phyloP scores from a whole-genome alignment of 2,113 vertebrate genomes.

The Periophthalmodon schlosseri region DNA sequence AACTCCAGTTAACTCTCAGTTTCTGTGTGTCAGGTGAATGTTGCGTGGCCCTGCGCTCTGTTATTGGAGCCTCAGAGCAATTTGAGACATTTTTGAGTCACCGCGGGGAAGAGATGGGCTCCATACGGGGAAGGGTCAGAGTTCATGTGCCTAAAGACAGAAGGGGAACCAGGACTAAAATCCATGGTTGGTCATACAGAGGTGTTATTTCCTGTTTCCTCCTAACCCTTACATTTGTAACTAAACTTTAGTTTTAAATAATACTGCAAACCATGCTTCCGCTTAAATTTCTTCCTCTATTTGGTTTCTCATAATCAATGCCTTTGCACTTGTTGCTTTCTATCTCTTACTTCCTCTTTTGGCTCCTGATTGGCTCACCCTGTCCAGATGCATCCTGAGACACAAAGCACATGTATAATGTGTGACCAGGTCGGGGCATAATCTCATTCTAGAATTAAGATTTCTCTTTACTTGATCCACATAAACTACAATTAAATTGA shows the following conservation, averaged over 20 bases:
- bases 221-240: slow-evolving; percentile 64
- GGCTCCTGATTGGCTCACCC: slow-evolving; percentile 53
- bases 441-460: slow-evolving; percentile 1
- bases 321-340: slow-evolving; percentile 63
- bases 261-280: slow-evolving; percentile 42
- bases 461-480: neutral
- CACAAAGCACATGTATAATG: slow-evolving; percentile 43
- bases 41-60: slow-evolving; percentile 72
- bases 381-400: slow-evolving; percentile 77
- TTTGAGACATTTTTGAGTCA: slow-evolving; percentile 87
- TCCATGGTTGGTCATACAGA: slow-evolving; percentile 76
- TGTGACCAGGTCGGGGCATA: slow-evolving; percentile 58
- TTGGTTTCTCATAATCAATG: slow-evolving; percentile 65
- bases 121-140: slow-evolving; percentile 80
- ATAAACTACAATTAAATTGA: neutral
- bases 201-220: slow-evolving; percentile 14
- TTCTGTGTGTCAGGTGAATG: slow-evolving; percentile 78
- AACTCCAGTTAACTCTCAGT: neutral
- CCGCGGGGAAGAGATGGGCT: slow-evolving; percentile 86
- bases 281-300: slow-evolving; percentile 64
- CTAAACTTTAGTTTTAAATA: slow-evolving; percentile 43
- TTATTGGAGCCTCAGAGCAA: slow-evolving; percentile 68
- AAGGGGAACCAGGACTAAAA: slow-evolving; percentile 69
- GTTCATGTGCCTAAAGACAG: slow-evolving; percentile 77
- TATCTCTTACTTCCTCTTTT: slow-evolving; percentile 73